phyloP scores from a whole-genome alignment of 2,113 vertebrate genomes.

The Campylorhamphus procurvoides region DNA sequence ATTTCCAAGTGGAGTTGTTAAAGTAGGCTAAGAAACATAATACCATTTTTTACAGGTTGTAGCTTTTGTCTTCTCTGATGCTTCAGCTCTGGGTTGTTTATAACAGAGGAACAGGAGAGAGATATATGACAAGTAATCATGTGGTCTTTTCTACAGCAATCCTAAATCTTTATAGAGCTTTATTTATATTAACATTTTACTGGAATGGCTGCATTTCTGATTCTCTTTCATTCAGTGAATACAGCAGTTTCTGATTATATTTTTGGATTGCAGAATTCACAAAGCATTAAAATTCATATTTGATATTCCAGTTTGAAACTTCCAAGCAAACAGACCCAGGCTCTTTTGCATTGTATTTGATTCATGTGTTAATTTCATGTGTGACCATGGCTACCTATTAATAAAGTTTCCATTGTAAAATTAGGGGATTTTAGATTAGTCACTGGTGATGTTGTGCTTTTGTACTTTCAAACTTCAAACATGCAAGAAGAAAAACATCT shows the following conservation, averaged over 20 bases:
- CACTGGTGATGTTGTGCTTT: neutral
- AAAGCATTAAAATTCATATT: neutral
- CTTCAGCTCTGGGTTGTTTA: neutral
- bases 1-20: neutral
- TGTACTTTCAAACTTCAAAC: neutral
- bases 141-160: neutral
- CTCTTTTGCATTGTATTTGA: neutral
- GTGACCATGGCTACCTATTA: neutral
- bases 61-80: neutral
- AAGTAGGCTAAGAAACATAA: neutral
- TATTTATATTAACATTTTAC: neutral
- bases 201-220: neutral
- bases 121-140: neutral
- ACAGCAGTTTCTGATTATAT: neutral
- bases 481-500: neutral
- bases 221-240: neutral
- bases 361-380: neutral
- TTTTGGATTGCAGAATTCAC: neutral
- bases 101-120: neutral
- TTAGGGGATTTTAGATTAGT: neutral
- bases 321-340: neutral
- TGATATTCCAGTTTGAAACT: neutral
- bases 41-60: neutral
- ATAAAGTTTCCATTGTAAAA: neutral
- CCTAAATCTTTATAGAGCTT: neutral